phyloP scores from a whole-genome alignment of 2,113 vertebrate species.

The Platysternon megacephalum region DNA sequence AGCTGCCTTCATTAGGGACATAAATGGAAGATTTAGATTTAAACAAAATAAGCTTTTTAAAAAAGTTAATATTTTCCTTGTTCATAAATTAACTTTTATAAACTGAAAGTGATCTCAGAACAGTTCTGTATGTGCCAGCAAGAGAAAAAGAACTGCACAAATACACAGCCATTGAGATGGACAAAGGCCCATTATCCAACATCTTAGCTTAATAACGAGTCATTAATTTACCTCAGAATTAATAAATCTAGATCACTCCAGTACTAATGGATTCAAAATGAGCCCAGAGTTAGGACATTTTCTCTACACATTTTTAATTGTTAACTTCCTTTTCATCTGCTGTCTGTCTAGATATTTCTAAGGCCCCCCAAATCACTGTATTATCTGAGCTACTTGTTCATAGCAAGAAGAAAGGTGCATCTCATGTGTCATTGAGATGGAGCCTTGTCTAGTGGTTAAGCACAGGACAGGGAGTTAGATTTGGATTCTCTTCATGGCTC shows the following conservation, averaged over 20 bases:
- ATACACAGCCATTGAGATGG: neutral
- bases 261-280: neutral
- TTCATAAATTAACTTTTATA: neutral
- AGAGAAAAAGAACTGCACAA: accelerated
- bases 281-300: accelerated
- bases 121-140: neutral
- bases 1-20: neutral
- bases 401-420: neutral
- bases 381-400: neutral
- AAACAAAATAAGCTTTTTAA: neutral
- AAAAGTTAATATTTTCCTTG: neutral
- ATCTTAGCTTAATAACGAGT: neutral
- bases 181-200: neutral
- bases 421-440: neutral
- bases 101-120: neutral
- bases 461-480: neutral
- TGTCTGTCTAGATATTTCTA: neutral
- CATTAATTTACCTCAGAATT: neutral
- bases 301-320: accelerated
- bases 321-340: neutral
- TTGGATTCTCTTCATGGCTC: neutral
- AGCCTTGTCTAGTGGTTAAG: neutral
- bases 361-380: neutral
- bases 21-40: neutral
- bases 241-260: neutral